These are phyloP conservation scores for Nyctereutes procyonoides DNA, from an alignment of 2,113 vertebrate genomes.

Conservation along the genomic window DNA sequence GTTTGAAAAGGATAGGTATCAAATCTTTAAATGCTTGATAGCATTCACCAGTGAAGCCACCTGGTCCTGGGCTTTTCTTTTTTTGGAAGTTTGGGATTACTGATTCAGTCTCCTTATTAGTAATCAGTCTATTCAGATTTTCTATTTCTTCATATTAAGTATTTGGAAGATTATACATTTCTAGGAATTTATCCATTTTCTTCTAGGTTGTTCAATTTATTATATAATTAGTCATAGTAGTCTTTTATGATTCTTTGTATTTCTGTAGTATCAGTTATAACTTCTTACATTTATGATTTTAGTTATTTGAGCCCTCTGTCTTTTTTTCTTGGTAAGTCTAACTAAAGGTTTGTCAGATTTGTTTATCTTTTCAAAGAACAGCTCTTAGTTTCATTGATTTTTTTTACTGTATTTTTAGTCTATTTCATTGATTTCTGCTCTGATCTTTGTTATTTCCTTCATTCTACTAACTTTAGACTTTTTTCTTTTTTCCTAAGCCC, in stretches of 20 bases:
- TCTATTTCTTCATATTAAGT: neutral
- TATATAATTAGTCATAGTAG: neutral
- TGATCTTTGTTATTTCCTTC: neutral
- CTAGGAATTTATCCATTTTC: neutral
- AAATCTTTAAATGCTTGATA: neutral
- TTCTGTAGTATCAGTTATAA: neutral
- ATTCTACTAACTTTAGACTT: neutral
- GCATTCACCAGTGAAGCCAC: neutral
- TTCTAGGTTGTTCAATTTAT: neutral
- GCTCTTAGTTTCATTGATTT: neutral
- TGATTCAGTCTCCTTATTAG: neutral
- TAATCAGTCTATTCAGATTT: neutral
- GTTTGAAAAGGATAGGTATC: neutral
- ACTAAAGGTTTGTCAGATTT: neutral
- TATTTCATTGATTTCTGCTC: neutral
- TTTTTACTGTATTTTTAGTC: neutral
- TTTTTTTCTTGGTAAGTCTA: neutral
- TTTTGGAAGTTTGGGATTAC: neutral
- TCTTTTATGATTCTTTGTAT: neutral
- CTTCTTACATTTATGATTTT: neutral
- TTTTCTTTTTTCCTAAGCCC: neutral
- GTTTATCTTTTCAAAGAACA: neutral
- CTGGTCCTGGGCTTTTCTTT: neutral
- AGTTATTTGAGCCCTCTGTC: neutral
- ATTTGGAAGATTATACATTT: neutral